A percentile compares a stretch with the other conserved stretches of the same genome.
These are phyloP conservation scores for Catharus bicknelli DNA, from an alignment of 2,113 vertebrate genomes.

Conservation along the genomic window DNA sequence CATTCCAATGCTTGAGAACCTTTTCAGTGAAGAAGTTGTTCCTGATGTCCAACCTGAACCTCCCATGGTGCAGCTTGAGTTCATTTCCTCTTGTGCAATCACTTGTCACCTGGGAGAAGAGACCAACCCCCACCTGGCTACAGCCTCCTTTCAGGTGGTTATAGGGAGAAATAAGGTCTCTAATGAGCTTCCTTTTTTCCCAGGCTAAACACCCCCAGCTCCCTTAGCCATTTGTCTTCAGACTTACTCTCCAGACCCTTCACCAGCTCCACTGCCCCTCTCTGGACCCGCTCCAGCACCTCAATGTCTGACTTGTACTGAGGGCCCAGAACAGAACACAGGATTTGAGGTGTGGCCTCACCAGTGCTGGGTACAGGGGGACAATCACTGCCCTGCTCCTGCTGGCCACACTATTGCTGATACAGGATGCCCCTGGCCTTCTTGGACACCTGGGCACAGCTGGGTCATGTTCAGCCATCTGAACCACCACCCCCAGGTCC, in stretches of 20 bases:
- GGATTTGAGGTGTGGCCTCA: rapidly evolving
- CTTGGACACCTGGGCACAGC: neutral
- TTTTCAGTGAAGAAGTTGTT: neutral
- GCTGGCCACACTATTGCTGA: neutral
- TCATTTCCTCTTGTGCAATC: neutral
- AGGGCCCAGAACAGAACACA: neutral
- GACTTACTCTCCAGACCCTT: neutral
- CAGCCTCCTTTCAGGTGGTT: neutral
- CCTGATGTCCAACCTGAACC: neutral
- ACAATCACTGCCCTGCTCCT: neutral
- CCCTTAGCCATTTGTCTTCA: neutral
- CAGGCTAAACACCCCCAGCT: neutral
- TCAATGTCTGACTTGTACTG: neutral
- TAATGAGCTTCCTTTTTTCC: neutral
- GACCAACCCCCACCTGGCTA: neutral
- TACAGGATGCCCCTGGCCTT: neutral
- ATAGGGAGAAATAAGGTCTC: neutral
- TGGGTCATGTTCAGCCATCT: neutral
- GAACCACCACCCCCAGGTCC: neutral
- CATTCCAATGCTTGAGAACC: neutral
- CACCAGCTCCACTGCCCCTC: neutral
- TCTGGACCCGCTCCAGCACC: rapidly evolving
- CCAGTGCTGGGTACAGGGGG: rapidly evolving
- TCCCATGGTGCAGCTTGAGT: neutral
- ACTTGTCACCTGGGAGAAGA: neutral